A percentile compares a stretch with the other conserved stretches of the same genome.
phyloP scores from a whole-genome alignment of 2,888 invertebrate species.

The Spodoptera picta region DNA sequence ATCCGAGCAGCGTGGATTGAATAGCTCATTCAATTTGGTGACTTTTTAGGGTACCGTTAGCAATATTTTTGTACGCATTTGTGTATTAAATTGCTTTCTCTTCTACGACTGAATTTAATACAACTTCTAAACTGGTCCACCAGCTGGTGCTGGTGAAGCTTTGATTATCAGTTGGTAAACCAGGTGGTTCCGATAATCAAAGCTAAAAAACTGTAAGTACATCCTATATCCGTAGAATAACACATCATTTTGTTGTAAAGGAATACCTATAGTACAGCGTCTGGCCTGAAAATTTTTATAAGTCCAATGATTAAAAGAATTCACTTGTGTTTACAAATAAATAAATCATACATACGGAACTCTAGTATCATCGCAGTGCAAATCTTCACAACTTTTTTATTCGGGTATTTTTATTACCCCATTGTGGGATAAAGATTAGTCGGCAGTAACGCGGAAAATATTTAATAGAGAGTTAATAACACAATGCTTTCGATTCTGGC shows the following conservation, averaged over 20 bases:
- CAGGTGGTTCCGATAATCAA: no score
- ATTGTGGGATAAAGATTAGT: constrained; percentile 79
- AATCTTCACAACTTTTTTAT: constrained; percentile 64
- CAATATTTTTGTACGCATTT: not conserved
- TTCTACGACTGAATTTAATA: no score
- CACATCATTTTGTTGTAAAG: no score
- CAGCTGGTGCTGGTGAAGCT: no score
- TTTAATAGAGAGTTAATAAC: constrained; percentile 81
- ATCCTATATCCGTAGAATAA: no score
- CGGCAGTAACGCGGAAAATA: constrained; percentile 81
- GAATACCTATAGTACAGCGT: not conserved
- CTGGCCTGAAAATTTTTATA: constrained; percentile 6
- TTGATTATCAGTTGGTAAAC: no score
- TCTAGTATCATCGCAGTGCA: constrained; percentile 18
- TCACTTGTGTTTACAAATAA: constrained; percentile 8
- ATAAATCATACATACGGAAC: constrained; percentile 36
- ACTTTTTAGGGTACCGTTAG: constrained; percentile 50
- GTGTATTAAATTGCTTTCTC: no score
- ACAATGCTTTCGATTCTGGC: constrained; percentile 67
- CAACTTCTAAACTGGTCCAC: no score
- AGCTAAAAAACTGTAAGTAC: no score
- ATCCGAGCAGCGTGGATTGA: constrained; percentile 76
- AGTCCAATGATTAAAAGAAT: constrained; percentile 4
- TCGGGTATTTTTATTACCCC: constrained; percentile 78
- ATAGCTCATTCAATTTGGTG: constrained; percentile 72